Evolutionary conservation across 2,113 vertebrate genomes (phyloP).

Genomic region (Mus musculus): DNA sequence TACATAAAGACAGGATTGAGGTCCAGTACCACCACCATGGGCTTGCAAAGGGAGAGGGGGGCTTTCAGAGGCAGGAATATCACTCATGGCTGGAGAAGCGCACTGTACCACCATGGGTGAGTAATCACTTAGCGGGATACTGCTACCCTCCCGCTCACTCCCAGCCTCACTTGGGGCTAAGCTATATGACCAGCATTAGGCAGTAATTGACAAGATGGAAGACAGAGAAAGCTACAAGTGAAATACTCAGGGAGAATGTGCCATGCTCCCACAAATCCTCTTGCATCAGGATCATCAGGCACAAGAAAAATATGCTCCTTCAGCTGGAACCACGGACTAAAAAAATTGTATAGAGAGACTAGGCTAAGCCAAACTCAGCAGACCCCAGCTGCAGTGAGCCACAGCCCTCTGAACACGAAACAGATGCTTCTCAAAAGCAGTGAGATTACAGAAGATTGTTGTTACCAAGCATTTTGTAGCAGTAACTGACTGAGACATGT

Average conservation of each 20-base stretch:
- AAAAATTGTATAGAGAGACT: not conserved
- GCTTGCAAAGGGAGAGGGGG: not conserved
- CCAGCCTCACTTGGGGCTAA: not conserved
- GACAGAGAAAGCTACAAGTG: not conserved
- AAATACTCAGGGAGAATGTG: not conserved
- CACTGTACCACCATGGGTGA: rapidly evolving
- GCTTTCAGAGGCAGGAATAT: not conserved
- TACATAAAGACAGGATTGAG: not conserved
- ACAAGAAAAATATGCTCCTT: not conserved
- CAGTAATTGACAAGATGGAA: not conserved
- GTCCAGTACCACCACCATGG: not conserved
- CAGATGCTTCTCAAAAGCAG: not conserved
- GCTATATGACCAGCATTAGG: not conserved
- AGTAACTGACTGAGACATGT: not conserved
- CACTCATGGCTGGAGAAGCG: not conserved
- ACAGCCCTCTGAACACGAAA: not conserved
- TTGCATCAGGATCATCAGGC: not conserved
- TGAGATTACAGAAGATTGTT: not conserved
- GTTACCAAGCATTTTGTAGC: not conserved
- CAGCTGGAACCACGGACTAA: not conserved
- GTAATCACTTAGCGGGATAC: not conserved
- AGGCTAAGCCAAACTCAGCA: not conserved
- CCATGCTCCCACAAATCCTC: not conserved
- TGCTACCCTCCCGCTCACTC: rapidly evolving
- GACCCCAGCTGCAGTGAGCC: not conserved